Conservation (phyloP, 35 echinoderm and acorn worm genomes). For the Lytechinus pictus region DNA sequence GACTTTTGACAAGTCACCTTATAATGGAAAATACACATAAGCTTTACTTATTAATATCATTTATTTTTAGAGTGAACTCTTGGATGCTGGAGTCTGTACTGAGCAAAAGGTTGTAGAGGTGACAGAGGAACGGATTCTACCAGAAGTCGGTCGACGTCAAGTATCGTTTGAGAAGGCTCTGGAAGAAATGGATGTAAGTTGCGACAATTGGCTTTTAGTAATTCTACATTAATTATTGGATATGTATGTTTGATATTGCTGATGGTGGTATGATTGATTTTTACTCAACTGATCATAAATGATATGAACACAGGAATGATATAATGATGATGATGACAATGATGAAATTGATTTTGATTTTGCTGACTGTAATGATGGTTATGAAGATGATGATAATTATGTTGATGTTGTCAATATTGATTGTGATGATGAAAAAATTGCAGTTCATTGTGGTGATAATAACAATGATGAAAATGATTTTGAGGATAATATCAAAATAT, state of each 20-base stretch:
- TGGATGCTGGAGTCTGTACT: conserved; percentile 80
- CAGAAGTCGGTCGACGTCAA: conserved; percentile 83
- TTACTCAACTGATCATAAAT: not conserved
- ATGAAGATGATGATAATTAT: not conserved
- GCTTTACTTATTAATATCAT: not conserved
- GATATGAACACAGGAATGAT: not conserved
- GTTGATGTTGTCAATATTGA: too few species aligned
- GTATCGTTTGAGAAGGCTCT: conserved; percentile 84
- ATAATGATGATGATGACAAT: not conserved
- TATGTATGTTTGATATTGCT: not conserved
- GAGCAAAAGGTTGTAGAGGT: conserved; percentile 82
- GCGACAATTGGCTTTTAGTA: not conserved
- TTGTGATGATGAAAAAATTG: too few species aligned
- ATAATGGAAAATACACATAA: too few species aligned
- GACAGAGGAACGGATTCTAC: conserved; percentile 82
- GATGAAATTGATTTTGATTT: not conserved
- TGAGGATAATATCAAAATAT: too few species aligned
- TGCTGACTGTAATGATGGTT: not conserved
- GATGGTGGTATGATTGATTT: not conserved
- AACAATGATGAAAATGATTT: too few species aligned
- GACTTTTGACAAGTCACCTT: too few species aligned
- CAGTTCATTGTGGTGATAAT: too few species aligned
- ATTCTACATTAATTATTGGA: not conserved
- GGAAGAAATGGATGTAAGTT: conserved; percentile 96
- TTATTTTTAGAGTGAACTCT: conserved; percentile 65